Base-by-base conservation (phyloP, 2,797 vertebrate species). In the Notamacropus eugenii region DNA sequence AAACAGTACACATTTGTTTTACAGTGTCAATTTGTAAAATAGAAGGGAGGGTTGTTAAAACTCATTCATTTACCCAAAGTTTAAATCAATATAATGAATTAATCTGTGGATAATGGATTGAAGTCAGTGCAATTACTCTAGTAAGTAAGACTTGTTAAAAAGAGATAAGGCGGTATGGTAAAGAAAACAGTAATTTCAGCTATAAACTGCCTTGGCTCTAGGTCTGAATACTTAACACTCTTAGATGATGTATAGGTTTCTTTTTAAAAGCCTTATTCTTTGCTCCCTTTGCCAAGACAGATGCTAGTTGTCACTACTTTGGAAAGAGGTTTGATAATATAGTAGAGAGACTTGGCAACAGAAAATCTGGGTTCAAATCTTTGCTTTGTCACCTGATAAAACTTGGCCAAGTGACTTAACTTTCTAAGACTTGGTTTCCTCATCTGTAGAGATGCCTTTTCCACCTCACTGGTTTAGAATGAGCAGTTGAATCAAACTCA, bases 161-260 rank as follows among this genome's bases (percentile, higher is more conserved):
- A 94, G 95, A 62, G 58, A 94, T 97, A 96, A 97, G 96, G 96
- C 92, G 97, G 94, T 96, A 96, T 57, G 62, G 91, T 95, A 95
- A 97, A 97, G 96, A 96, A 98, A 97, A 98, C 95, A 97, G 94
- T 96, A 95, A 97, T 97, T 96, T 98, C 96, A 95, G 96, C 97
- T 97, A 96, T 97, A 97, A 97, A 97, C 96, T 94, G 96, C 92
- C 96, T 96, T 96, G 96, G 74, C 0, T 96, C 93, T 93, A 96
- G 59, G 74, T 90, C 93, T 94, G 96, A 93, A 96, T 94, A 93
- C 96, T 96, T 96, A 93, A 54, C 50, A 91, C 50, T 54, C 90
- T 55, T 91, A 54, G 90, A 91, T 91, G 90, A 82, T 62, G 92
- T 97, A 55, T 96, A 95, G 93, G 55, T 94, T 98, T 96, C 67